A percentile compares a stretch with the other conserved stretches of the same genome.
These are phyloP conservation scores for Echiichthys vipera DNA, from an alignment of 2,797 vertebrate species.

Conservation along the genomic window DNA sequence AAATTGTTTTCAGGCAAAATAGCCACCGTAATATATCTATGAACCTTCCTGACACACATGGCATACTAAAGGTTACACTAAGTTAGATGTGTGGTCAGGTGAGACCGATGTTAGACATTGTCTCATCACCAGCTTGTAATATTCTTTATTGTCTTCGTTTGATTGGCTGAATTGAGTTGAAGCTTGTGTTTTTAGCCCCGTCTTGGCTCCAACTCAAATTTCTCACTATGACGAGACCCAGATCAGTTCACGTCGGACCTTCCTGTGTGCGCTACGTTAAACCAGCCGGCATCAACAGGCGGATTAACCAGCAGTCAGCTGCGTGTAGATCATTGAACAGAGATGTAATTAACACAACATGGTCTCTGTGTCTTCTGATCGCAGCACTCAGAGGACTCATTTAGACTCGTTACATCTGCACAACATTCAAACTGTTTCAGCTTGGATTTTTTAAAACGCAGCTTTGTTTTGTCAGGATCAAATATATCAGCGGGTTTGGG, in stretches of 20 bases:
- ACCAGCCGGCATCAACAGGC: constrained; percentile 11
- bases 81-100: background rate
- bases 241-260: constrained; percentile 1
- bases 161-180: background rate
- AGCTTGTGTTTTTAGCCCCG: background rate
- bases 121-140: background rate
- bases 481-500: background rate
- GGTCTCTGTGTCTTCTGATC: constrained; percentile 47
- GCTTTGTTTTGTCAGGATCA: constrained; percentile 26
- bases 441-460: constrained; percentile 33
- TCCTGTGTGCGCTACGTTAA: constrained; percentile 7
- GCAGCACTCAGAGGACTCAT: constrained; percentile 39
- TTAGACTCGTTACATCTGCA: constrained; percentile 48
- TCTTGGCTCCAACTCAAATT: background rate
- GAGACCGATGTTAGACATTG: background rate
- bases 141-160: too few relatives aligned
- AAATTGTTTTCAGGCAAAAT: background rate
- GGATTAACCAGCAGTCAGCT: constrained; percentile 22
- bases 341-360: constrained; percentile 55
- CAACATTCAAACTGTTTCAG: constrained; percentile 31
- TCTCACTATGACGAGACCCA: background rate
- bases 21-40: background rate
- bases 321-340: constrained; percentile 39
- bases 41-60: background rate
- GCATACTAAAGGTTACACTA: too few relatives aligned